Percentiles rank a stretch among this genome's conserved stretches.
phyloP scores from a whole-genome alignment of 2,888 invertebrate genomes.

The Apotomis capreana region DNA sequence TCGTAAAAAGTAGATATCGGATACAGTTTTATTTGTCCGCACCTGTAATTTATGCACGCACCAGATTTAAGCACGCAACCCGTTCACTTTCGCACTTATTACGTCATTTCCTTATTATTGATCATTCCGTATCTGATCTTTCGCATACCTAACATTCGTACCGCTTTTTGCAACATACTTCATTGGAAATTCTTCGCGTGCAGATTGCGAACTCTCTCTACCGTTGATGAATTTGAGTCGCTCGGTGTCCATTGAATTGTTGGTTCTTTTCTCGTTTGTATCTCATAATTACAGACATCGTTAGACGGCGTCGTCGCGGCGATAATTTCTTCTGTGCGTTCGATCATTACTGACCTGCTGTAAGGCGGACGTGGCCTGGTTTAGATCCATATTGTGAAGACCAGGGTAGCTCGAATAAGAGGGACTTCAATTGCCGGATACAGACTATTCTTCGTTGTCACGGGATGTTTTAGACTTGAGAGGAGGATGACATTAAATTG shows the following conservation, averaged over 20 bases:
- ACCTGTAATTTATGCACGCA: constrained; percentile 26
- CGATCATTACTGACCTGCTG: constrained; percentile 57
- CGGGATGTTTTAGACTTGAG: background rate
- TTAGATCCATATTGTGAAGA: constrained; percentile 9
- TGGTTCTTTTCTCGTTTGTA: constrained; percentile 40
- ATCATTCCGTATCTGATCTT: constrained; percentile 55
- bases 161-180: constrained; percentile 63
- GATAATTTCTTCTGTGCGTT: constrained; percentile 44
- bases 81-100: constrained; percentile 65
- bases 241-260: constrained; percentile 53
- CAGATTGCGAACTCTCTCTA: constrained; percentile 62
- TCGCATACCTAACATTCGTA: constrained; percentile 45
- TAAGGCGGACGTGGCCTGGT: constrained; percentile 51
- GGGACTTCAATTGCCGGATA: background rate
- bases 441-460: background rate
- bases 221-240: constrained; percentile 46
- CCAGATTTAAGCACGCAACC: constrained; percentile 51
- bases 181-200: constrained; percentile 77
- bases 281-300: constrained; percentile 6
- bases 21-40: constrained; percentile 8
- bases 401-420: background rate
- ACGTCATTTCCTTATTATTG: constrained; percentile 62
- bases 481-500: background rate
- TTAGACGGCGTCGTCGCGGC: constrained; percentile 9
- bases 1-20: constrained; percentile 11